phyloP scores from a whole-genome alignment of 2,888 invertebrate genomes.

The Phortica magna region DNA sequence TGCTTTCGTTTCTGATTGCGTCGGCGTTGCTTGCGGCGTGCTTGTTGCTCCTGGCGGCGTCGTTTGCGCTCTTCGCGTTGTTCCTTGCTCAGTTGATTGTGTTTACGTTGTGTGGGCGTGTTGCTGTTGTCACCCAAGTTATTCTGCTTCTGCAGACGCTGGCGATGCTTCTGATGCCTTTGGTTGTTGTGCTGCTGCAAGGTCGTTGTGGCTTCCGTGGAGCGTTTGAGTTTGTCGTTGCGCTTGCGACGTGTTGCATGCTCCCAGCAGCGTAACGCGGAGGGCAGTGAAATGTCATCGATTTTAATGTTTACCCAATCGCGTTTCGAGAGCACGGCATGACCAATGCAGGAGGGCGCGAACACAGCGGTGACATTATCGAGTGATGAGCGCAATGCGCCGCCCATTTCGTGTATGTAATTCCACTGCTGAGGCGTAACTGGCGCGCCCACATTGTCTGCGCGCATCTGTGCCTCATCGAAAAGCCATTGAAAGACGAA shows the following conservation, averaged over 20 bases:
- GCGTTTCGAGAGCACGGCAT: conserved; percentile 90
- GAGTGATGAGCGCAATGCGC: conserved; percentile 88
- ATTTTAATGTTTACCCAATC: conserved; percentile 93
- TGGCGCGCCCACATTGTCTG: conserved; percentile 93
- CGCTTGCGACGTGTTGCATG: conserved; percentile 78
- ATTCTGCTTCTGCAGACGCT: conserved; percentile 59
- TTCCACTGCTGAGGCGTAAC: conserved; percentile 95
- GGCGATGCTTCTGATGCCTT: conserved; percentile 64
- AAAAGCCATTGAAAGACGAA: conserved; percentile 97
- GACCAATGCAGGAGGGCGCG: conserved; percentile 95
- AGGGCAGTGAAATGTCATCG: conserved; percentile 89
- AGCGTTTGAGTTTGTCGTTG: conserved; percentile 68
- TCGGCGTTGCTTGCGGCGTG: conserved; percentile 65
- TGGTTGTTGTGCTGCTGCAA: conserved; percentile 65
- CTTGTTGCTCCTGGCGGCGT: conserved; percentile 61
- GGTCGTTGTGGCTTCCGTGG: conserved; percentile 69
- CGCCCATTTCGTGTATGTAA: conserved; percentile 93
- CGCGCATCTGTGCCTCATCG: conserved; percentile 96
- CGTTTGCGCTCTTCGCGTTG: conserved; percentile 70
- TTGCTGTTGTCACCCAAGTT: conserved; percentile 54
- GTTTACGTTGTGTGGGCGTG: conserved; percentile 49
- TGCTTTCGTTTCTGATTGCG: conserved; percentile 52
- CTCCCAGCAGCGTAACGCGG: conserved; percentile 94
- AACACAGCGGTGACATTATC: conserved; percentile 92
- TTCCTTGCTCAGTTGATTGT: conserved; percentile 65